Evolutionary conservation across 2,797 vertebrate genomes (phyloP), one percentile per base, ranked within the genome.

Genomic region (Clarias pachynema): DNA sequence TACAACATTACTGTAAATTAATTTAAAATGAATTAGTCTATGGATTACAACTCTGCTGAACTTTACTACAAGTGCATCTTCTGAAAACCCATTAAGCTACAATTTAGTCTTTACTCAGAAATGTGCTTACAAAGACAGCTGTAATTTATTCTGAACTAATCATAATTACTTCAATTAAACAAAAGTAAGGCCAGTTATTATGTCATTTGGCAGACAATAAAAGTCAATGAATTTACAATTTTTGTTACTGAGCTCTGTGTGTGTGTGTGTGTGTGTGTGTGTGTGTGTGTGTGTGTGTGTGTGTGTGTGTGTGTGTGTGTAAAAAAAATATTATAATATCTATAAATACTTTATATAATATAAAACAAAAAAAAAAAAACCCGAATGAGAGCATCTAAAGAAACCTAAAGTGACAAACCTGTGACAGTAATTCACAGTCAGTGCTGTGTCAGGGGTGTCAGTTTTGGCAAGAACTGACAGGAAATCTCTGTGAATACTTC

Each of bases 11-110:
- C n/a, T n/a, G n/a, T n/a, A 22, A 72, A 44, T 44, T 72, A 0
- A 72, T 73, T 73, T 7, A 57, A 75, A 75, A 75, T 57, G 14
- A 56, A 75, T 75, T 29, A 29, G n/a, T 24, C 69, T 73, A 26
- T 16, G 12, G 49, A 72, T 44, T 24, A 40, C 68, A 70, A 22
- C 10, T 53, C 24, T 3, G 18, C 7, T n/a, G 22, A 31, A 75
- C 8, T 18, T 57, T 56, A 26, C 40, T 49, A 44, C 24, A 73
- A 26, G 53, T 22, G 16, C 16, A 56, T 20, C 49, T 75, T 57
- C 73, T 57, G 26, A 57, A 56, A 57, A 29, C 26, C 49, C 16
- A 75, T 57, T 56, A 75, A 5, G 49, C 49, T 53, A 73, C 44
- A 73, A 73, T 53, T 49, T 49, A 26, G 24, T 26, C n/a, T 75